Evolutionary conservation across 2,888 invertebrate genomes (phyloP).

Genomic region (Platynereis dumerilii): DNA sequence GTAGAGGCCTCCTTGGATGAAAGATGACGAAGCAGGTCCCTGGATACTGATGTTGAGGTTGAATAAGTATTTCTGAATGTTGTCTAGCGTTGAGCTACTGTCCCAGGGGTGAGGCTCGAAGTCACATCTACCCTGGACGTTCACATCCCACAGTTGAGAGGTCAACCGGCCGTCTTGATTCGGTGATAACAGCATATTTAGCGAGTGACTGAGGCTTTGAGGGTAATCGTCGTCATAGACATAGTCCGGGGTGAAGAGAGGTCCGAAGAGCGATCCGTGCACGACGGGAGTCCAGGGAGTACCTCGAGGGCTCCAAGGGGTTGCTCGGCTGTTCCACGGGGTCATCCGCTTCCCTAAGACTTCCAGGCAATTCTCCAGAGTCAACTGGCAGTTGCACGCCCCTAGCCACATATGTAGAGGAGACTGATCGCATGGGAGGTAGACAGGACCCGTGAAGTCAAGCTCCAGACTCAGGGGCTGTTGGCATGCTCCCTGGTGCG

Average conservation of each 20-base stretch:
- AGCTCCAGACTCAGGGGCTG: too few species aligned
- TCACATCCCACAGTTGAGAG: conserved; percentile 46
- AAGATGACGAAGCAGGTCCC: conserved; percentile 6
- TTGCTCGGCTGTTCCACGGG: too few species aligned
- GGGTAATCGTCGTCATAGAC: conserved; percentile 1
- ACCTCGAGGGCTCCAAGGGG: too few species aligned
- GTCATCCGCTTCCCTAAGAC: too few species aligned
- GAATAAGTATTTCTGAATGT: conserved; percentile 17
- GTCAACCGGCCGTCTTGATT: conserved; percentile 13
- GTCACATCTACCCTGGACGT: conserved; percentile 36
- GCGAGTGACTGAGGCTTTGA: neutral
- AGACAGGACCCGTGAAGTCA: too few species aligned
- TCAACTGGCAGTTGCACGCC: too few species aligned
- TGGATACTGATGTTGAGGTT: conserved; percentile 9
- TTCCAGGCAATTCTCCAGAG: too few species aligned
- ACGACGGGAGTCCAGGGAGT: too few species aligned
- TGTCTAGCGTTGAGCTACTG: conserved; percentile 6
- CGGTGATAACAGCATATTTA: conserved; percentile 18
- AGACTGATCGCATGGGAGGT: too few species aligned
- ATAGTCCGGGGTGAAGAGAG: neutral
- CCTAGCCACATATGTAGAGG: too few species aligned
- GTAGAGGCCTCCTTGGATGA: conserved; percentile 21
- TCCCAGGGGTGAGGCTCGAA: conserved; percentile 1
- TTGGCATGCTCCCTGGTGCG: too few species aligned
- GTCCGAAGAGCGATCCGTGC: too few species aligned